These are phyloP conservation scores for Copidosoma aretas DNA, from an alignment of 2,888 invertebrate genomes.

Conservation along the genomic window DNA sequence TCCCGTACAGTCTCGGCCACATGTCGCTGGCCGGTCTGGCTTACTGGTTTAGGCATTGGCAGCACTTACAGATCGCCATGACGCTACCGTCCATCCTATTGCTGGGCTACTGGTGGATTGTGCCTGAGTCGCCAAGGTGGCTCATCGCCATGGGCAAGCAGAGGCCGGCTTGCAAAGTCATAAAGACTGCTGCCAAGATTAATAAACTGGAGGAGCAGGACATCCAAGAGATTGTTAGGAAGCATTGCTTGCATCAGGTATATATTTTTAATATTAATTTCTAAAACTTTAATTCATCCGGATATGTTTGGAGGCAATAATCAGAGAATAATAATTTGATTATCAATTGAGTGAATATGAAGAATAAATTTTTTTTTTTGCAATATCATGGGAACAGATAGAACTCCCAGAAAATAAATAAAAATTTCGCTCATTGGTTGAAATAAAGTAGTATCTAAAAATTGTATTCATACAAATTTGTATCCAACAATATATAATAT, in stretches of 20 bases:
- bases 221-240: constrained; percentile 53
- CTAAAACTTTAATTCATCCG: too few species aligned
- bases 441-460: too few species aligned
- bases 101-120: constrained; percentile 70
- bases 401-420: too few species aligned
- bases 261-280: too few species aligned
- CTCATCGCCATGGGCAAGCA: constrained; percentile 72
- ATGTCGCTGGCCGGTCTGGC: constrained; percentile 70
- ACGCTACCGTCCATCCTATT: constrained; percentile 71
- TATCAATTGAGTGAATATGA: too few species aligned
- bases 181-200: constrained; percentile 70
- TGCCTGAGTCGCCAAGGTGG: constrained; percentile 85
- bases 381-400: too few species aligned
- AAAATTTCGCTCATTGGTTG: too few species aligned
- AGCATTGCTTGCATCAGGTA: constrained; percentile 56
- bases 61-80: constrained; percentile 71
- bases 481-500: too few species aligned
- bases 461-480: too few species aligned
- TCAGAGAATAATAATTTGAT: too few species aligned
- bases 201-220: constrained; percentile 56
- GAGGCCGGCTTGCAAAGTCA: constrained; percentile 68
- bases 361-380: too few species aligned
- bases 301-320: too few species aligned
- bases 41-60: constrained; percentile 73
- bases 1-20: constrained; percentile 76